Base-by-base conservation (phyloP, 2,797 vertebrate genomes). In the Naso thynnoides region DNA sequence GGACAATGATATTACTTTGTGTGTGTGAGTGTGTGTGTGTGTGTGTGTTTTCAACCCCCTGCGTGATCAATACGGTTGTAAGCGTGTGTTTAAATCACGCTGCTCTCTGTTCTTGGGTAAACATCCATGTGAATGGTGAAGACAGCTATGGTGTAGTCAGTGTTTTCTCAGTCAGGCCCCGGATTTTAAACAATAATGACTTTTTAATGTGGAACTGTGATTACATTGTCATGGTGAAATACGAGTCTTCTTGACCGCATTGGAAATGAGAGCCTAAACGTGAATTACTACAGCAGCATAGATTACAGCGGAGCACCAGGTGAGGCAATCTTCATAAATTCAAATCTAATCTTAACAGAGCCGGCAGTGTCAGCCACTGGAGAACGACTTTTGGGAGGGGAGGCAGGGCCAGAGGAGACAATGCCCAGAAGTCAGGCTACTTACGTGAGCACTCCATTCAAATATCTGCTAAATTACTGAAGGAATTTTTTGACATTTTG, bases 101-200 rank as follows among this genome's bases (percentile, higher is more conserved):
- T 82, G 89, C 94, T 95, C 95, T 94, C 94, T 94, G 93, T 95
- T 96, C 94, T 92, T 95, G 94, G 95, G 95, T 96, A 97, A 98
- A 97, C 96, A 96, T 95, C 92, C 88, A 57, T 86, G 94, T 95
- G 96, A 97, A 96, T 96, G 95, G 96, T 94, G 95, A 95, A 96
- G 96, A 95, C 96, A 95, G 95, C 96, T 95, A 94, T 94, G 95
- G 77, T 95, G 95, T 94, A 95, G 96, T 93, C 95, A 95, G 96
- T 97, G 96, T 98, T 98, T 98, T 97, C 83, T 95, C 95, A 95
- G 96, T 94, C 95, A 94, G 95, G 94, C 94, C 94, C 91, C 92
- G 82, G 93, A 97, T 97, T 97, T 97, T 98, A 97, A 98, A 99
- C 98, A 98, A 99, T 98, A 99, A 99, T 99, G 98, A 98, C 98